Evolutionary conservation across 2,888 invertebrate genomes (phyloP).

Genomic region (Drosophila mettleri): DNA sequence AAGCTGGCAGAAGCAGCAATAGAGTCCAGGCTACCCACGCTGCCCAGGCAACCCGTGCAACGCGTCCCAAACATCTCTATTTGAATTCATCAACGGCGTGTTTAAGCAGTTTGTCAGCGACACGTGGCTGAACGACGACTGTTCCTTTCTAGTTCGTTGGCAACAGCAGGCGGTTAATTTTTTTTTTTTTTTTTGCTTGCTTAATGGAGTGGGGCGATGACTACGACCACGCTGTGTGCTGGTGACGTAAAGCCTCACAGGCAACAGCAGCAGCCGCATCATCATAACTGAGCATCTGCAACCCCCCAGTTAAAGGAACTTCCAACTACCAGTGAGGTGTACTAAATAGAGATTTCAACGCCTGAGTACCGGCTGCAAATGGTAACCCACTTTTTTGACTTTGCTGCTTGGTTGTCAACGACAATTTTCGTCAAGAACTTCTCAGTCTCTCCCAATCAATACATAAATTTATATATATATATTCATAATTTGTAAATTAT

Average conservation of each 20-base stretch:
- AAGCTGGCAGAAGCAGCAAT: constrained; percentile 16
- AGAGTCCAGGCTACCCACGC: constrained; percentile 2
- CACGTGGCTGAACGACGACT: constrained; percentile 71
- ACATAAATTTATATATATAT: background rate
- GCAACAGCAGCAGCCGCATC: constrained; percentile 25
- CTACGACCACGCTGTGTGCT: constrained; percentile 38
- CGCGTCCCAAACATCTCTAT: constrained; percentile 51
- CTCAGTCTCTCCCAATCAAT: no score
- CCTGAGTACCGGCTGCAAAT: constrained; percentile 55
- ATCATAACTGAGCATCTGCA: constrained; percentile 15
- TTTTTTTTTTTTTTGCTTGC: constrained; percentile 25
- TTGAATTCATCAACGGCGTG: constrained; percentile 76
- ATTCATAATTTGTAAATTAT: background rate
- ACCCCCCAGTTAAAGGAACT: constrained; percentile 28
- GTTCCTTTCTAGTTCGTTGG: constrained; percentile 71
- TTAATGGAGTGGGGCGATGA: constrained; percentile 21
- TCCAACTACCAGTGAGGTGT: constrained; percentile 60
- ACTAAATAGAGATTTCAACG: constrained; percentile 82
- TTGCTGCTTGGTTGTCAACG: constrained; percentile 49
- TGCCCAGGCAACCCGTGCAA: constrained; percentile 18
- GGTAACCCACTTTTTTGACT: constrained; percentile 46
- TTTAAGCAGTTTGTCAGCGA: constrained; percentile 78
- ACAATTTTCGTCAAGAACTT: constrained; percentile 7
- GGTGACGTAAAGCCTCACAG: constrained; percentile 61
- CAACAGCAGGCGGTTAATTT: constrained; percentile 70